Evolutionary conservation across 2,888 invertebrate genomes (phyloP).

Genomic region (Athripsodes cinereus): DNA sequence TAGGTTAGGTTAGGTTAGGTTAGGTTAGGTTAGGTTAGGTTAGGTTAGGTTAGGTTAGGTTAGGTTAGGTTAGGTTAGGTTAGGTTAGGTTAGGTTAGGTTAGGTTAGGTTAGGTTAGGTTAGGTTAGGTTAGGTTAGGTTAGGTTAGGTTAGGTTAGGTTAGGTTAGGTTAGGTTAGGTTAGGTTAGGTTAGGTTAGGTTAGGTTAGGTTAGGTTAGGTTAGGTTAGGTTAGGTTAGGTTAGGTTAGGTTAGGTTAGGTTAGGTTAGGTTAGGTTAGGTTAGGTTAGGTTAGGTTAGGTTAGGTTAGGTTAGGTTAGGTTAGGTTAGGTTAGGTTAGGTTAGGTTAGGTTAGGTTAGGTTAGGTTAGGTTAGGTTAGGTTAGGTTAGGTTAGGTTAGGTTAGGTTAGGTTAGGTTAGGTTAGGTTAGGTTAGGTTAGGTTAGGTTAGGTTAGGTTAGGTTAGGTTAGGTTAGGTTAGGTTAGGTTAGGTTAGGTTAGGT

Average conservation of each 20-base stretch:
- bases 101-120: slow-evolving; percentile 12
- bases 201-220: slow-evolving; percentile 13
- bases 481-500: slow-evolving; percentile 2
- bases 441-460: slow-evolving; percentile 3
- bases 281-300: slow-evolving; percentile 12
- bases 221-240: slow-evolving; percentile 15
- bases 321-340: slow-evolving; percentile 13
- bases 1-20: slow-evolving; percentile 16
- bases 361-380: slow-evolving; percentile 10
- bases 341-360: slow-evolving; percentile 16
- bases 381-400: slow-evolving; percentile 7
- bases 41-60: slow-evolving; percentile 14
- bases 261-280: slow-evolving; percentile 16
- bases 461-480: slow-evolving; percentile 2
- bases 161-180: slow-evolving; percentile 1
- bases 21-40: slow-evolving; percentile 14
- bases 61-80: slow-evolving; percentile 15
- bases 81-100: slow-evolving; percentile 15
- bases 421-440: slow-evolving; percentile 2
- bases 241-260: slow-evolving; percentile 16
- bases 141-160: background rate
- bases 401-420: background rate
- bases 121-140: slow-evolving; percentile 3
- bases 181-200: slow-evolving; percentile 1
- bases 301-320: slow-evolving; percentile 16